These are phyloP conservation scores for Henricia sp. DNA, from an alignment of 53 echinoderm and acorn worm genomes.

Conservation along the genomic window DNA sequence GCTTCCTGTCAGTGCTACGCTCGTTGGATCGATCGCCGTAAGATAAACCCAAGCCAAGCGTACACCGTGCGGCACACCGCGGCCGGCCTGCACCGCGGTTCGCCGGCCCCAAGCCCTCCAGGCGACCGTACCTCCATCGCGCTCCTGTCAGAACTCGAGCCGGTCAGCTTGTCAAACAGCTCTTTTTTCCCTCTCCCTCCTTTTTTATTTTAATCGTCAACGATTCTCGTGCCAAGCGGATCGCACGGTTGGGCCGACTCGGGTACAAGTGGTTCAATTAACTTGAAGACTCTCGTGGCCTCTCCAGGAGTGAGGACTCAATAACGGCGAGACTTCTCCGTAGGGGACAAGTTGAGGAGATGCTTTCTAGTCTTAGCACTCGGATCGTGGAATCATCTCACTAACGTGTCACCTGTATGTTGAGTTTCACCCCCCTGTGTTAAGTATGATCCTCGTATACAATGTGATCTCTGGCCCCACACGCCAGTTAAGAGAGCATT, in stretches of 20 bases:
- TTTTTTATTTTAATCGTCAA: constrained; percentile 37
- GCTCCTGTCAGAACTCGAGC: constrained; percentile 53
- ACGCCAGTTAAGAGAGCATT: constrained; percentile 9
- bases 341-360: constrained; percentile 56
- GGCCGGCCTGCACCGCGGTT: constrained; percentile 51
- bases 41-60: constrained; percentile 59
- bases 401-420: constrained; percentile 53
- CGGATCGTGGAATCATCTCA: constrained; percentile 29
- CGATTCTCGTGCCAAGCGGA: constrained; percentile 26
- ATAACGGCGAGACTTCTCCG: constrained; percentile 47
- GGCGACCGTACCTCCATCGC: constrained; percentile 46
- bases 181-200: constrained; percentile 34
- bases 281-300: constrained; percentile 53
- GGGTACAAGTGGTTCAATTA: constrained; percentile 60
- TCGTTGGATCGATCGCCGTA: constrained; percentile 62
- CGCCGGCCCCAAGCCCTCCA: constrained; percentile 38
- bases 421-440: constrained; percentile 49
- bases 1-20: constrained; percentile 64
- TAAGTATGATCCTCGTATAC: constrained; percentile 52
- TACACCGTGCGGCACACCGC: no score
- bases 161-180: constrained; percentile 53
- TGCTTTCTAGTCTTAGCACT: background rate
- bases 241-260: constrained; percentile 54
- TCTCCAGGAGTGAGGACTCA: constrained; percentile 38
- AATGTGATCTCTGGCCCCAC: constrained; percentile 50